Percentiles rank a stretch among this genome's conserved stretches.
Evolutionary conservation across 2,888 invertebrate genomes (phyloP).

Genomic region (Ochlodes sylvanus): DNA sequence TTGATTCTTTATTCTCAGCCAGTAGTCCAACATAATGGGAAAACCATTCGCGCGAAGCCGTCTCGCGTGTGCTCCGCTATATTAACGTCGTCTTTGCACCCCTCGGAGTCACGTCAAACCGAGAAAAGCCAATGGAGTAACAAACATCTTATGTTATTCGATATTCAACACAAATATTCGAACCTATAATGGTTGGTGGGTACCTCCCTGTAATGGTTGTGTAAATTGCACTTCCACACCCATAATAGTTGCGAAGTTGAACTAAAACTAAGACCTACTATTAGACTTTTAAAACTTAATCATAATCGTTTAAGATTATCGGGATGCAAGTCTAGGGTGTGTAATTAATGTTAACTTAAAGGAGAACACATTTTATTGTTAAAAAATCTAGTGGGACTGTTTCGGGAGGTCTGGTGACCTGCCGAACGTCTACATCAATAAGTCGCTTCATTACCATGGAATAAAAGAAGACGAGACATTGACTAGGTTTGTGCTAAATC

Average conservation of each 20-base stretch:
- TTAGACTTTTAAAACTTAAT: constrained; percentile 20
- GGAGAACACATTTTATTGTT: neutral
- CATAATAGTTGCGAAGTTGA: constrained; percentile 20
- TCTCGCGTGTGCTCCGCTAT: constrained; percentile 49
- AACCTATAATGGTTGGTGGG: too few species aligned
- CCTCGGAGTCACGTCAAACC: constrained; percentile 43
- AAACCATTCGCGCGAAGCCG: constrained; percentile 64
- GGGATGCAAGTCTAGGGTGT: too few species aligned
- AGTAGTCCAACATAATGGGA: constrained; percentile 57
- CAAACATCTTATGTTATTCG: constrained; percentile 31
- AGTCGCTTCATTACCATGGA: too few species aligned
- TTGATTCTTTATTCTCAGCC: constrained; percentile 10
- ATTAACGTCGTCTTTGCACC: constrained; percentile 51
- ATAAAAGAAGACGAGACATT: too few species aligned
- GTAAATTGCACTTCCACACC: constrained; percentile 23
- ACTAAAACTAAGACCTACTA: constrained; percentile 12
- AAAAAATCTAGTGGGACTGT: too few species aligned
- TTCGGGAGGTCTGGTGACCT: too few species aligned
- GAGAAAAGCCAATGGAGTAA: constrained; percentile 25
- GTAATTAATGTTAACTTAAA: too few species aligned
- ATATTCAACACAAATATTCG: constrained; percentile 19
- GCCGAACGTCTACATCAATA: too few species aligned
- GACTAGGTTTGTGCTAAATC: too few species aligned
- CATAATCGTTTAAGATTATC: neutral
- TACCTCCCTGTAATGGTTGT: constrained; percentile 13